These are phyloP conservation scores for Diploscapter pachys DNA, from an alignment of 1,140 invertebrate genomes.

Conservation along the genomic window DNA sequence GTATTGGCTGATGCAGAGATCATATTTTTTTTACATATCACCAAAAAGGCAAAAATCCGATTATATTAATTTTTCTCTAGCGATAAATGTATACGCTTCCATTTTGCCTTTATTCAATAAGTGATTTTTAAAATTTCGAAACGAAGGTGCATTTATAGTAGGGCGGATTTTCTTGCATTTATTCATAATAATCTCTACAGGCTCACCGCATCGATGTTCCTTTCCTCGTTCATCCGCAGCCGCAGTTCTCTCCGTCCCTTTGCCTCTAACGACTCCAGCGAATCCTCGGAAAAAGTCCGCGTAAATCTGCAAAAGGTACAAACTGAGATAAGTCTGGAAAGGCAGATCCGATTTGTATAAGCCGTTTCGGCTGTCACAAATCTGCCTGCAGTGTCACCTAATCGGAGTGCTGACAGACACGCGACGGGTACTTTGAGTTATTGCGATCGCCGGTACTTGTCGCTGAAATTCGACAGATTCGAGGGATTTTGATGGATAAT, in stretches of 20 bases:
- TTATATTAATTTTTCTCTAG: neutral
- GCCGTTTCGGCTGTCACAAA: no score
- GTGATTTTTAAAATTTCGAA: slow-evolving; percentile 13
- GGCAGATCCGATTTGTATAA: neutral
- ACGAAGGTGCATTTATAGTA: slow-evolving; percentile 4
- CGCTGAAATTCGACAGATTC: no score
- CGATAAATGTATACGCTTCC: neutral
- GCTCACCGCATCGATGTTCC: slow-evolving; percentile 37
- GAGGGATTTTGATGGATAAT: no score
- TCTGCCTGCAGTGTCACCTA: no score
- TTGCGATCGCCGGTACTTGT: no score
- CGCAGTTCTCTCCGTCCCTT: slow-evolving; percentile 41
- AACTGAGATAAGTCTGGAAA: slow-evolving; percentile 16
- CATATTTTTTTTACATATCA: slow-evolving; percentile 20
- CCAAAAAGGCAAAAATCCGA: slow-evolving; percentile 6
- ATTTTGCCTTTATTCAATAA: neutral
- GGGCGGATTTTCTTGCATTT: neutral
- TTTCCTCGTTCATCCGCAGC: slow-evolving; percentile 6
- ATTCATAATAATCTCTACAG: slow-evolving; percentile 6
- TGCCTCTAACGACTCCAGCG: slow-evolving; percentile 42
- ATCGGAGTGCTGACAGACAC: no score
- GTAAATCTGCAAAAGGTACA: slow-evolving; percentile 35
- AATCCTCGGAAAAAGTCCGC: slow-evolving; percentile 42
- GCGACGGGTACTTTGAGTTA: no score
- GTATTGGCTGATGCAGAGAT: slow-evolving; percentile 11